phyloP scores from a whole-genome alignment of 2,797 vertebrate species.

The Cheirogaleus major region DNA sequence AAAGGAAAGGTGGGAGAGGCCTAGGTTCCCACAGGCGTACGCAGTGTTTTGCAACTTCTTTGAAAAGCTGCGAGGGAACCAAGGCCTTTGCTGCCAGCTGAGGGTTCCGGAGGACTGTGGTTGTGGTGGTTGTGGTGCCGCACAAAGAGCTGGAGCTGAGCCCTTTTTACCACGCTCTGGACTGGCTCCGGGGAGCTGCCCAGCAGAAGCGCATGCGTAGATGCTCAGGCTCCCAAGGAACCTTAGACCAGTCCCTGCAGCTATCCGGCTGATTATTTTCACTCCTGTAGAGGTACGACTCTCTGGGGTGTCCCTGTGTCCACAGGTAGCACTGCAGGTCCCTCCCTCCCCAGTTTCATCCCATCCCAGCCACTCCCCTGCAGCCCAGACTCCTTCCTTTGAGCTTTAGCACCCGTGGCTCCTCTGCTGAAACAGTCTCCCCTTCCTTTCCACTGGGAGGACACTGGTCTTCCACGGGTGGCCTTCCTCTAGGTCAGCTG shows the following conservation, averaged over 20 bases:
- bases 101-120: fast-evolving
- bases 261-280: neutral
- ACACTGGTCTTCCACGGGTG: too few species aligned
- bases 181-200: fast-evolving
- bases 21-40: neutral
- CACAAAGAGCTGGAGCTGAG: neutral
- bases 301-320: fast-evolving
- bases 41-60: neutral
- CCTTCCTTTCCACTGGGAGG: neutral
- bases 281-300: neutral
- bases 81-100: neutral
- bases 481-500: too few species aligned
- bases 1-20: conserved; percentile 38
- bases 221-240: too few species aligned
- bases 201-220: fast-evolving
- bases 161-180: neutral
- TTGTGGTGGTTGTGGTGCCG: too few species aligned
- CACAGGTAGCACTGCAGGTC: too few species aligned
- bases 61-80: neutral
- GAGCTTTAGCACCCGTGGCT: neutral
- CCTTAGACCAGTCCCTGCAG: fast-evolving
- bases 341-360: neutral
- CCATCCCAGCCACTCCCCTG: neutral
- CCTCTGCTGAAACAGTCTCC: neutral
- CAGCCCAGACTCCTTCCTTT: neutral